Evolutionary conservation across 2,888 invertebrate genomes (phyloP), one percentile per base, ranked within the genome.

Genomic region (Rhagonycha fulva): DNA sequence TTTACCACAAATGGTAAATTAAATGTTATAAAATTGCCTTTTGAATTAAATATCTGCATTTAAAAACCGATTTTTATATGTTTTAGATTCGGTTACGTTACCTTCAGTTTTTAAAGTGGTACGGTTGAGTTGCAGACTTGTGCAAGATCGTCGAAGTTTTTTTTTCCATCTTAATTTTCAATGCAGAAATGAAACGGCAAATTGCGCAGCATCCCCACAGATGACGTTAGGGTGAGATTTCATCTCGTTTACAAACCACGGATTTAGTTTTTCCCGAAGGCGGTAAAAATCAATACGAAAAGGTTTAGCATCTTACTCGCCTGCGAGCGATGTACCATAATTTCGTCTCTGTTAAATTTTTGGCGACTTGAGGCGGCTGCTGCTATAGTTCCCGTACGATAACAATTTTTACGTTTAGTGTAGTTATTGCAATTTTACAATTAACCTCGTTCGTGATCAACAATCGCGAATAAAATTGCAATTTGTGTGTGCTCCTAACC

Each of bases 211-310:
- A 82, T 86, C 86, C 85, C 86, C 78, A 68, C 77, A 86, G 86
- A 83, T 85, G 86, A 78, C 85, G 47, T 47, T n/a, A 71, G 77
- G 62, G 61, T 62, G 62, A 74, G 78, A 79, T 76, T 79, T 80
- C 83, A 83, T 84, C 84, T 83, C 83, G 77, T 81, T 80, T 79
- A 77, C 78, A 79, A 82, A 81, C 72, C 81, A 72, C 77, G 81
- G 78, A 80, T 79, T 81, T 81, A 82, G 83, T 82, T 79, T 79
- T 81, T 82, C 83, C 83, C 82, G 85, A 84, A 83, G 82, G 84
- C 82, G 81, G 82, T 80, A 83, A 86, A 87, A 87, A 87, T 87
- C 87, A 86, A 87, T 87, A 87, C 78, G 68, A 71, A 76, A 79
- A 73, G 78, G 80, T 82, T 81, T 75, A 84, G 82, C 82, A 83